Conservation (phyloP, 2,888 invertebrate species). For the Nemotelus pantherinus region DNA sequence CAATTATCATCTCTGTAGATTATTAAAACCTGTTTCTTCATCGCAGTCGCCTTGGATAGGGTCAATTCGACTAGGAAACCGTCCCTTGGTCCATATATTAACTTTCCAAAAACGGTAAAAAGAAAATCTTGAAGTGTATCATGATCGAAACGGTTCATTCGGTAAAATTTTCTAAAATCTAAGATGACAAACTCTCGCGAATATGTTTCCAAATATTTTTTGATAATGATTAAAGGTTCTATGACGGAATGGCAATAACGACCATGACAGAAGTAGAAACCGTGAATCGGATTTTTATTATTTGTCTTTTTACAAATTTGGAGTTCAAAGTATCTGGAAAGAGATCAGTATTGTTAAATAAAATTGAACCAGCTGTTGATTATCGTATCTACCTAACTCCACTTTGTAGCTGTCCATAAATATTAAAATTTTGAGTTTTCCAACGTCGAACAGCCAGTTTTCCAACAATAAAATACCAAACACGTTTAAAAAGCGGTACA, state of each 20-base stretch:
- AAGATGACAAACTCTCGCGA: neutral
- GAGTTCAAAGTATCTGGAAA: slow-evolving; percentile 8
- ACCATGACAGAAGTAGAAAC: slow-evolving; percentile 10
- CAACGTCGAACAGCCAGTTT: neutral
- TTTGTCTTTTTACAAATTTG: neutral
- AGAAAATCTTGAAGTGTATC: neutral
- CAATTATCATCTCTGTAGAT: neutral
- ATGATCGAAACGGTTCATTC: neutral
- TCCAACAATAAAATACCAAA: neutral
- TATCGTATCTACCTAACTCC: neutral
- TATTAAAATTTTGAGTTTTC: neutral
- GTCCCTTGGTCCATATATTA: neutral
- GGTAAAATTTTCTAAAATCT: neutral
- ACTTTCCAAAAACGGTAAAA: neutral
- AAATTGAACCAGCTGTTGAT: no score
- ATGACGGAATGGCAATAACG: neutral
- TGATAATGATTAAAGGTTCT: neutral
- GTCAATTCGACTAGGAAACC: neutral
- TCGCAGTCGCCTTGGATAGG: neutral
- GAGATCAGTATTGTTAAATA: neutral
- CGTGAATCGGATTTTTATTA: neutral
- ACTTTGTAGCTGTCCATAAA: slow-evolving; percentile 1
- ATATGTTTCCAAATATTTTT: neutral
- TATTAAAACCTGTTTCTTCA: slow-evolving; percentile 1
- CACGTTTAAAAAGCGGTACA: neutral